phyloP scores from a whole-genome alignment of 2,888 invertebrate genomes.

The Caenorhabditis sp. region DNA sequence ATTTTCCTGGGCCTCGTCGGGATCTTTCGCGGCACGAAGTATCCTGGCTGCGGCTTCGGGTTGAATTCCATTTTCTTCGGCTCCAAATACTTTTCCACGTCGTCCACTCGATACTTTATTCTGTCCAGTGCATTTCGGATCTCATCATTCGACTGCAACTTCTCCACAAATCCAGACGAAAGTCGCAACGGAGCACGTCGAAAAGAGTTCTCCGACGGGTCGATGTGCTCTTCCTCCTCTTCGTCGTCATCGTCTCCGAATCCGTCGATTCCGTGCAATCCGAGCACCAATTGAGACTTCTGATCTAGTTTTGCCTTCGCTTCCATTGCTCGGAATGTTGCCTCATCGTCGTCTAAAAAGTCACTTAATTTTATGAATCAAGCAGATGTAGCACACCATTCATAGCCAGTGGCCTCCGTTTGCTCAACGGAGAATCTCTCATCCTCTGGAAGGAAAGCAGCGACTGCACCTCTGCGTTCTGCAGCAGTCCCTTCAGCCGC shows the following conservation, averaged over 20 bases:
- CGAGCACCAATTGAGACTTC: conserved; percentile 67
- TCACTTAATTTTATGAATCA: no score
- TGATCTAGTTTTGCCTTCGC: conserved; percentile 63
- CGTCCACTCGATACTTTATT: conserved; percentile 64
- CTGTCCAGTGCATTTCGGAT: conserved; percentile 54
- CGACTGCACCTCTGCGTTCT: conserved; percentile 58
- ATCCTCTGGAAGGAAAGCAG: conserved; percentile 39
- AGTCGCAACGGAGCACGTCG: conserved; percentile 63
- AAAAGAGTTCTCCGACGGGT: conserved; percentile 57
- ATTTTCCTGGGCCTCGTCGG: conserved; percentile 77
- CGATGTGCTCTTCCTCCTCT: conserved; percentile 36
- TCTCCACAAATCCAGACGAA: conserved; percentile 62
- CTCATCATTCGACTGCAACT: conserved; percentile 64
- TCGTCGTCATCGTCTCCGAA: conserved; percentile 53
- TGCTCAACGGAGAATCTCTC: conserved; percentile 51
- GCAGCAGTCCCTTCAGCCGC: conserved; percentile 52
- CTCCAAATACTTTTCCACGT: conserved; percentile 73
- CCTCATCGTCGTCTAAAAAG: conserved; percentile 58
- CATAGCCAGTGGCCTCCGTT: conserved; percentile 54
- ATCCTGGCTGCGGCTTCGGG: conserved; percentile 75
- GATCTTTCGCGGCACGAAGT: conserved; percentile 71
- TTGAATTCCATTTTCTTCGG: conserved; percentile 69
- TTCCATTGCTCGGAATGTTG: conserved; percentile 49
- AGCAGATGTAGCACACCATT: conserved; percentile 37
- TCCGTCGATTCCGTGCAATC: conserved; percentile 62